Evolutionary conservation across 2,113 vertebrate genomes (phyloP).

Genomic region (Gulo gulo): DNA sequence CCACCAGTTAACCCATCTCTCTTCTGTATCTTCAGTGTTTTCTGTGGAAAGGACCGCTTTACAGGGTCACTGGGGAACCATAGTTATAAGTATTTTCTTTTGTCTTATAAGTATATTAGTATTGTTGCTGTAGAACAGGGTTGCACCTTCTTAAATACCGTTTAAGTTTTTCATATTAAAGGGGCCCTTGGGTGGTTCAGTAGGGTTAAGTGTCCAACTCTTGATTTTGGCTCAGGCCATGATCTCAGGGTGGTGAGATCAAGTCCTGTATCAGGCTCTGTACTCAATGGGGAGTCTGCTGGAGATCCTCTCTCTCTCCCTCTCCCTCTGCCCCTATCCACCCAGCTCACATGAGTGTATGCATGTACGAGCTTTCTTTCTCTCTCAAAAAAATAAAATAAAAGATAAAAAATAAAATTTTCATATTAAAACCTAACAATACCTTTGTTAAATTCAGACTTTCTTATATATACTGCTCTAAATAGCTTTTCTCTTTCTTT

Average conservation of each 20-base stretch:
- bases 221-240: neutral
- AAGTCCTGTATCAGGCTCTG: neutral
- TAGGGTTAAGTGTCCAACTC: neutral
- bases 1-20: neutral
- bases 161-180: constrained; percentile 5
- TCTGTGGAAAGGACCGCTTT: neutral
- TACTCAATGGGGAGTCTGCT: neutral
- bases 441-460: neutral
- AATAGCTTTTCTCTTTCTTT: neutral
- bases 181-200: neutral
- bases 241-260: neutral
- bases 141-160: neutral
- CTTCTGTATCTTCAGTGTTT: neutral
- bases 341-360: neutral
- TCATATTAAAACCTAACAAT: neutral
- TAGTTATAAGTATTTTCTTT: neutral
- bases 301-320: neutral
- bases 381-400: neutral
- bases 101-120: neutral
- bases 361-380: neutral
- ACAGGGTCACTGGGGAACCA: neutral
- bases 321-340: neutral
- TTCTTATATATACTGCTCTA: neutral
- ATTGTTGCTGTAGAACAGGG: neutral
- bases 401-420: neutral